These are phyloP conservation scores for Turnix velox DNA, from an alignment of 2,113 vertebrate genomes.

Conservation along the genomic window DNA sequence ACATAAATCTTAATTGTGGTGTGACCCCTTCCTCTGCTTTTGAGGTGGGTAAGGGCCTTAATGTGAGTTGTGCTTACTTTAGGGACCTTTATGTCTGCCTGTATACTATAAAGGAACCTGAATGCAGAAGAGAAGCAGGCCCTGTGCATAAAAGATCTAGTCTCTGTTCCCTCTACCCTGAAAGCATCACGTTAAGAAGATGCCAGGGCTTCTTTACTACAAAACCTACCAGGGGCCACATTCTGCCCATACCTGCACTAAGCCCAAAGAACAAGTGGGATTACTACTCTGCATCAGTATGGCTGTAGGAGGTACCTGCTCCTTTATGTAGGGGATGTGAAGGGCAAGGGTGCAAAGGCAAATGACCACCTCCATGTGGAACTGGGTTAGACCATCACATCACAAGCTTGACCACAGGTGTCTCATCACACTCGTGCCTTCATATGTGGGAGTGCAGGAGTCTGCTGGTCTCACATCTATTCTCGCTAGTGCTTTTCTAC, in stretches of 20 bases:
- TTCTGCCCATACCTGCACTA: not conserved
- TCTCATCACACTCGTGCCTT: constrained; percentile 36
- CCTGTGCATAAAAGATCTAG: not conserved
- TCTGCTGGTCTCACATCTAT: not conserved
- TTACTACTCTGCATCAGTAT: not conserved
- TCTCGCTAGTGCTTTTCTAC: not conserved
- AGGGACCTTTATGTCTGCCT: not conserved
- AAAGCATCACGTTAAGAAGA: not conserved
- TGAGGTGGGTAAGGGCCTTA: not conserved
- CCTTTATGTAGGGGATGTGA: rapidly evolving
- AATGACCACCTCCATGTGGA: not conserved
- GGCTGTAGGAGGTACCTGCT: not conserved
- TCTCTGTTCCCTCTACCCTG: not conserved
- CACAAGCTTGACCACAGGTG: not conserved
- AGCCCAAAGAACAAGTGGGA: not conserved
- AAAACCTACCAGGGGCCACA: rapidly evolving
- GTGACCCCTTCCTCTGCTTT: not conserved
- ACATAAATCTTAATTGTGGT: not conserved
- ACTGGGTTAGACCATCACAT: rapidly evolving
- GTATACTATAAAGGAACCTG: not conserved
- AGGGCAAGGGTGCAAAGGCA: not conserved
- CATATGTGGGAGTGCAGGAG: not conserved
- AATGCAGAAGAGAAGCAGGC: not conserved
- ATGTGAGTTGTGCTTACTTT: not conserved
- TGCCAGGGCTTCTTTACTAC: not conserved